Evolutionary conservation across 2,113 vertebrate genomes (phyloP).

Genomic region (Zosterops pallidus): DNA sequence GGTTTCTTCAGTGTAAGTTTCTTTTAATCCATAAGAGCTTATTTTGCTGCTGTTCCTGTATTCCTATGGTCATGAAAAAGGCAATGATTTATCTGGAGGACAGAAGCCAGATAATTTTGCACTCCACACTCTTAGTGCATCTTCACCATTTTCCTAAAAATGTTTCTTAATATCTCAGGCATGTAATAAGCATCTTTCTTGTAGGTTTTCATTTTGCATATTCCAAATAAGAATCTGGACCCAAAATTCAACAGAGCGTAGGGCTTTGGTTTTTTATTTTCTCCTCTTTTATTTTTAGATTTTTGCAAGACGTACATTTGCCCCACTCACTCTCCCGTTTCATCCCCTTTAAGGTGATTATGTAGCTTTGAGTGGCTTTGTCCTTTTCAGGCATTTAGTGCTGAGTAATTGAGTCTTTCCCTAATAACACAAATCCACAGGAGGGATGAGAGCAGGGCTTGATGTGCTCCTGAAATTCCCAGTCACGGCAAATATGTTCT

Average conservation of each 20-base stretch:
- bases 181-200: background rate
- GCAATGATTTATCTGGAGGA: background rate
- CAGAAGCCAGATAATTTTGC: background rate
- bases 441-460: background rate
- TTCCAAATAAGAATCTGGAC: background rate
- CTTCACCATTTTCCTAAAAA: background rate
- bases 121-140: background rate
- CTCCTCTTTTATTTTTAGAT: background rate
- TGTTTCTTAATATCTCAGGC: background rate
- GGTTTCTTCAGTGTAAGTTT: background rate
- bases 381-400: constrained; percentile 1
- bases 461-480: background rate
- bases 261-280: background rate
- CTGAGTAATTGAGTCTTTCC: background rate
- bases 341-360: background rate
- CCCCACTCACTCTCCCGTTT: background rate
- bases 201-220: background rate
- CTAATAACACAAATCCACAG: background rate
- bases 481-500: background rate
- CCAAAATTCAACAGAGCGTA: background rate
- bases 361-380: background rate
- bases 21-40: background rate
- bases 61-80: background rate
- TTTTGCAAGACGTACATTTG: background rate
- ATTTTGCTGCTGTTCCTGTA: background rate